Conservation (phyloP, 2,797 vertebrate genomes). For the Brachyrhaphis roseni region DNA sequence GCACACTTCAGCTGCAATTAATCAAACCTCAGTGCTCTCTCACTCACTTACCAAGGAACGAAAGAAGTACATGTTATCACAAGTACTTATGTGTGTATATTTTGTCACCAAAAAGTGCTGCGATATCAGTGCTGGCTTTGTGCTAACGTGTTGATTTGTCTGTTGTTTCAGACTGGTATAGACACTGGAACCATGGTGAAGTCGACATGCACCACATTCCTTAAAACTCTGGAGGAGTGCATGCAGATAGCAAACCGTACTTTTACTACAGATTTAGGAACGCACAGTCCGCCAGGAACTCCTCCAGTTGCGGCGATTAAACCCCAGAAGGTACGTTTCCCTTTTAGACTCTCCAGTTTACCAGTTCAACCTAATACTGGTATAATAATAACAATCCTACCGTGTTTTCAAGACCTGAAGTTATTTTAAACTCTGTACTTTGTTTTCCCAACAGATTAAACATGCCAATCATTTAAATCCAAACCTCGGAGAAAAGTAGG, state of each 20-base stretch:
- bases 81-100: background rate
- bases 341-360: background rate
- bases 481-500: conserved; percentile 87
- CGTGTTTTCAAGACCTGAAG: conserved; percentile 9
- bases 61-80: background rate
- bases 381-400: background rate
- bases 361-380: background rate
- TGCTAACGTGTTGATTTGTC: conserved; percentile 13
- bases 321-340: conserved; percentile 86
- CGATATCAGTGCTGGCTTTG: background rate
- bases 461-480: conserved; percentile 83
- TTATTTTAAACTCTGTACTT: conserved; percentile 1
- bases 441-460: conserved; percentile 83
- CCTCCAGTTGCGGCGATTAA: conserved; percentile 88
- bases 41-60: background rate
- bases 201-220: conserved; percentile 95
- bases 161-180: conserved; percentile 72
- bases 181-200: conserved; percentile 91
- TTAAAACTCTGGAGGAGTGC: conserved; percentile 97
- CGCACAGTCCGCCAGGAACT: conserved; percentile 87
- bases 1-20: background rate
- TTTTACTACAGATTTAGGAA: conserved; percentile 86
- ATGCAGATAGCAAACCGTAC: conserved; percentile 96
- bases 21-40: conserved; percentile 1
- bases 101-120: background rate